Conservation (phyloP, 2,113 vertebrate genomes). For the Macquaria ambigua region DNA sequence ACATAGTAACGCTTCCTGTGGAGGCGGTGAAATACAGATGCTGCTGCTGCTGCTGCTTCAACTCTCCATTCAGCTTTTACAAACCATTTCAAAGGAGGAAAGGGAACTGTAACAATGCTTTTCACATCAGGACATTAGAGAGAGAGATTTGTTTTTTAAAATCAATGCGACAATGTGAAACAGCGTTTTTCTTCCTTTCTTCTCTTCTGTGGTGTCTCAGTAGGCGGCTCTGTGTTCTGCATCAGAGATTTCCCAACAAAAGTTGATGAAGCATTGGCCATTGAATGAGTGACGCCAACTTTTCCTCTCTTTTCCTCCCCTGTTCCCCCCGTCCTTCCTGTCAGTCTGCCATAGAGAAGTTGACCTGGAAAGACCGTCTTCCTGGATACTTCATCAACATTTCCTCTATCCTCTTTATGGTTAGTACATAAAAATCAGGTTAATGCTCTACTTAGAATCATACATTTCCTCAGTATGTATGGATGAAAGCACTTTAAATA, state of each 20-base stretch:
- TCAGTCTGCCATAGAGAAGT: slow-evolving; percentile 87
- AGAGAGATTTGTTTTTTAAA: slow-evolving; percentile 9
- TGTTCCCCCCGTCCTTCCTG: slow-evolving; percentile 10
- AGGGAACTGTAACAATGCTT: not conserved
- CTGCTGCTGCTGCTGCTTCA: not conserved
- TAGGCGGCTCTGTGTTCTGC: not conserved
- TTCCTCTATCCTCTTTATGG: slow-evolving; percentile 96
- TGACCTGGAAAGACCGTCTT: slow-evolving; percentile 93
- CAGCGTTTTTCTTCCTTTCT: too few relatives aligned
- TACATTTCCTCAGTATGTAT: not conserved
- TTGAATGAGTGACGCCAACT: slow-evolving; percentile 9
- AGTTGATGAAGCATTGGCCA: not conserved
- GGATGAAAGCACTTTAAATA: not conserved
- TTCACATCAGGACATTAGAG: not conserved
- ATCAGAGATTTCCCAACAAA: not conserved
- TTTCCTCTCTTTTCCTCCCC: not conserved
- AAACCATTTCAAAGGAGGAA: slow-evolving; percentile 13
- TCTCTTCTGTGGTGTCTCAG: not conserved
- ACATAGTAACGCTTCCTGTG: slow-evolving; percentile 30
- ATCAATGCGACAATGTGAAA: not conserved
- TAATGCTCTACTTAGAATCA: not conserved
- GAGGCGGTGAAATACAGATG: slow-evolving; percentile 31
- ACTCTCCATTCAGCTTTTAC: slow-evolving; percentile 15
- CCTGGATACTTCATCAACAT: slow-evolving; percentile 94
- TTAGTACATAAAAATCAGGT: slow-evolving; percentile 63